Conservation (phyloP, 2,797 vertebrate species). For the Chaenodraco wilsoni region DNA sequence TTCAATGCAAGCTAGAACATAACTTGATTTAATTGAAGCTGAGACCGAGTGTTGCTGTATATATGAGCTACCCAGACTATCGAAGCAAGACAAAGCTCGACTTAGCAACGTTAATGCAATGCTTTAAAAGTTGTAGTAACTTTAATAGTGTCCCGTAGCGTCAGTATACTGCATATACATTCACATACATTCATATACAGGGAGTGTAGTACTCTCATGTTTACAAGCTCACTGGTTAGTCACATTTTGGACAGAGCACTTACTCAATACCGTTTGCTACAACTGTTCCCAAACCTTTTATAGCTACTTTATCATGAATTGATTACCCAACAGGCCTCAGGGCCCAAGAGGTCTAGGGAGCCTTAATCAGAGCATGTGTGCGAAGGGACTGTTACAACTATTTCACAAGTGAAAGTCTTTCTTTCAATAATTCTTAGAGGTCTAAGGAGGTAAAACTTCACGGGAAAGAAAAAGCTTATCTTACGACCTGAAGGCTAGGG, state of each 20-base stretch:
- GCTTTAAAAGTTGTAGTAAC: not conserved
- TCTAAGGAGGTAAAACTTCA: not conserved
- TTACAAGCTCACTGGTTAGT: not conserved
- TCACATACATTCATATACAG: too few species aligned
- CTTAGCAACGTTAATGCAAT: slow-evolving; percentile 7
- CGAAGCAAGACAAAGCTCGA: slow-evolving; percentile 10
- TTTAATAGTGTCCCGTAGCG: not conserved
- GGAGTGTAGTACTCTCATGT: not conserved
- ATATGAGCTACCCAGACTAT: slow-evolving; percentile 30
- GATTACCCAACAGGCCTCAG: not conserved
- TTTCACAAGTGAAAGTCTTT: too few species aligned
- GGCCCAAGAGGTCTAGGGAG: not conserved
- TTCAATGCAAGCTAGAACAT: slow-evolving; percentile 53
- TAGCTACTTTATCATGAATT: not conserved
- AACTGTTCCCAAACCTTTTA: slow-evolving; percentile 1
- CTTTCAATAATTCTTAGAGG: not conserved
- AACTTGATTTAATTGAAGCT: slow-evolving; percentile 62
- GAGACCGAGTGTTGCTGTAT: slow-evolving; percentile 26
- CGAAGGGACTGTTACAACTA: too few species aligned
- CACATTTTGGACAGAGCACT: not conserved
- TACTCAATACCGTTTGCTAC: not conserved
- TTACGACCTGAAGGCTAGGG: not conserved
- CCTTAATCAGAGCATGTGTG: too few species aligned
- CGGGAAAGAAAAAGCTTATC: not conserved
- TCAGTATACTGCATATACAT: not conserved